A percentile compares a stretch with the other conserved stretches of the same genome.
These are phyloP conservation scores for Drosophila koepferae DNA, from an alignment of 2,888 invertebrate species.

Conservation along the genomic window DNA sequence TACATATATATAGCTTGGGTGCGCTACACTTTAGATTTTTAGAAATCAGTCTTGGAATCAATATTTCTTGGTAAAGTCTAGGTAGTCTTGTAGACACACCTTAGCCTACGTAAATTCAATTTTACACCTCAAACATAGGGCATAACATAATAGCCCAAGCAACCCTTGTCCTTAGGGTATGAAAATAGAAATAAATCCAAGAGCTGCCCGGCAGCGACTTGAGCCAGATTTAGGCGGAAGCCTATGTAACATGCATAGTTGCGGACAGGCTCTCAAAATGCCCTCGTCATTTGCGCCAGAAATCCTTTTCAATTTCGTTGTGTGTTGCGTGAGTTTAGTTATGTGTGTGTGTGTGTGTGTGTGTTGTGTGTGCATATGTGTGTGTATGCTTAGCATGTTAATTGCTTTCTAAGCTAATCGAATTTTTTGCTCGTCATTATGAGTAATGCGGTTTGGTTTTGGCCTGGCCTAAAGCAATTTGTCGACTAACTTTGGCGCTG, in stretches of 20 bases:
- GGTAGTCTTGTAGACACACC: neutral
- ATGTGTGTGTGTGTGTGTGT: slow-evolving; percentile 7
- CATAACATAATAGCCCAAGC: neutral
- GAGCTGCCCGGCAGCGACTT: slow-evolving; percentile 56
- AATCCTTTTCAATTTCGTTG: slow-evolving; percentile 63
- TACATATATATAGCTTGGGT: no score
- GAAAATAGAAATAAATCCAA: slow-evolving; percentile 3
- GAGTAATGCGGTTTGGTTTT: slow-evolving; percentile 64
- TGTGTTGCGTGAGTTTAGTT: slow-evolving; percentile 8
- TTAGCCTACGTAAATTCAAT: neutral
- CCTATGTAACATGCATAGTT: slow-evolving; percentile 49
- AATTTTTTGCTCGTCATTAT: slow-evolving; percentile 79
- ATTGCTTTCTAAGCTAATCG: slow-evolving; percentile 78
- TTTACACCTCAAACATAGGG: neutral
- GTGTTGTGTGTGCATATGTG: slow-evolving; percentile 12
- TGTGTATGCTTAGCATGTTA: slow-evolving; percentile 68
- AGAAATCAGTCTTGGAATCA: neutral
- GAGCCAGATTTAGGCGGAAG: slow-evolving; percentile 64
- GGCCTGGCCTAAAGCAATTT: slow-evolving; percentile 69
- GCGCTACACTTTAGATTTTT: no score
- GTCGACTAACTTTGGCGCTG: slow-evolving; percentile 61
- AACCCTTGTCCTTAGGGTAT: neutral
- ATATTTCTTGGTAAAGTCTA: neutral
- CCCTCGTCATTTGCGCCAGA: slow-evolving; percentile 52
- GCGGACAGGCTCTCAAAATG: slow-evolving; percentile 39